Base-by-base conservation (phyloP, 2,113 vertebrate species). In the Hippocampus barbouri region DNA sequence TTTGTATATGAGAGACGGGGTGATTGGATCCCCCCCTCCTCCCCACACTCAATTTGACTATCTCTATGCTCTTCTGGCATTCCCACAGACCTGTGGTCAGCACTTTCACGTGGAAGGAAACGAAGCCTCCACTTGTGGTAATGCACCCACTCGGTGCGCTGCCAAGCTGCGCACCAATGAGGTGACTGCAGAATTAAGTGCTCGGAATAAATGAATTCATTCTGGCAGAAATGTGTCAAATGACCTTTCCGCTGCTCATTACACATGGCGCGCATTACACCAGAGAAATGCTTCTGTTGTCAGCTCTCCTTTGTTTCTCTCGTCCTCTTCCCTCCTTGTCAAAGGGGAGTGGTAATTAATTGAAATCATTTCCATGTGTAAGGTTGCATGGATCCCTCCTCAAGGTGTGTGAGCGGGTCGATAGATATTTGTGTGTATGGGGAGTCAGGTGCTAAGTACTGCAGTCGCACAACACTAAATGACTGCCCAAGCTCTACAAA, bases 151-250 rank as follows among this genome's bases (percentile, higher is more conserved):
- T 91, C 77, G 72, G 69, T 81, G 83, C 73, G 60, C 86, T 72
- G 80, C 79, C 78, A 72, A 79, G 82, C 77, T 43, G 23, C 27
- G 68, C 77, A 73, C 74, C 81, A 78, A 82, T 79, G 81, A 88
- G 89, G 86, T 85, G 86, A 85, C 82, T 88, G 45, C 84, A 83
- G 79, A 91, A 91, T 92, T 87, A 91, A 91, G 89, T 87, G 89
- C 89, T 91, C 78, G 83, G 90, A 90, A 90, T 85, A 91, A 92
- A 91, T 89, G 84, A 86, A 92, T 92, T 92, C 87, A 89, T 89
- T 87, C 86, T 82, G 87, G 83, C 84, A 87, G 87, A 90, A 92
- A 92, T 89, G 87, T 89, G 89, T 90, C 89, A 92, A 88, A 93
- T 91, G 90, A 93, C 92, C 91, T 92, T 92, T 92, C 80, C 60